Base-by-base conservation (phyloP, 2,113 vertebrate species). In the Sardina pilchardus region DNA sequence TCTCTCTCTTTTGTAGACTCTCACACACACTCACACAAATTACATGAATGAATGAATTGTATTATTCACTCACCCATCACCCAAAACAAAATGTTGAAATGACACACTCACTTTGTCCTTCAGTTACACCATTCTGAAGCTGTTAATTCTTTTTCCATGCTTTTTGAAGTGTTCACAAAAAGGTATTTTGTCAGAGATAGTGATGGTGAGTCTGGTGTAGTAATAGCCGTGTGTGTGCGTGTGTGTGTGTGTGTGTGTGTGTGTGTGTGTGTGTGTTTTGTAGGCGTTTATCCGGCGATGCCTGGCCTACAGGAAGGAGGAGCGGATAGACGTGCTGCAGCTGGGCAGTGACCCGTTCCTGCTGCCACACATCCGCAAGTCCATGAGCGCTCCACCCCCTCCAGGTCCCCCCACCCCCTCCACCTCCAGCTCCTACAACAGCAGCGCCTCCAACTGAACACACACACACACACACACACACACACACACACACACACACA, bases 221-320 rank as follows among this genome's bases (percentile, higher is more conserved):
- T 59, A 59, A 59, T 56, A 24, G 19, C 47, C 1, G 56, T n/a
- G 56, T 63, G 56, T 63, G 56, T 63, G 56, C 24, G 24, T 63
- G 56, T 63, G 24, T 63, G 24, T 10, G n/a, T 63, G 59, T 63
- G 21, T 59, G 53, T 59, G 53, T 59, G 53, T 56, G 53, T 56
- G 53, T 56, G 53, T 56, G 53, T 39, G 1, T 21, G 26, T 47
- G 7, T 45, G 5, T 50, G 9, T 47, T 0, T 63, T 84, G 26
- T 89, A 99, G 97, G 97, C 97, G 0, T 99, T 99, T 91, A 99
- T 98, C 91, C 95, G 97, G 53, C 96, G 97, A 48, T 99, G 97
- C 88, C 90, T 99, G 91, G 97, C 97, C 63, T 99, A 99, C 93
- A 96, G 97, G 84, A 98, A 98, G 91, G 97, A 97, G 93, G 97